Evolutionary conservation across 2,113 vertebrate species (phyloP).

Genomic region (Xiphorhynchus elegans): DNA sequence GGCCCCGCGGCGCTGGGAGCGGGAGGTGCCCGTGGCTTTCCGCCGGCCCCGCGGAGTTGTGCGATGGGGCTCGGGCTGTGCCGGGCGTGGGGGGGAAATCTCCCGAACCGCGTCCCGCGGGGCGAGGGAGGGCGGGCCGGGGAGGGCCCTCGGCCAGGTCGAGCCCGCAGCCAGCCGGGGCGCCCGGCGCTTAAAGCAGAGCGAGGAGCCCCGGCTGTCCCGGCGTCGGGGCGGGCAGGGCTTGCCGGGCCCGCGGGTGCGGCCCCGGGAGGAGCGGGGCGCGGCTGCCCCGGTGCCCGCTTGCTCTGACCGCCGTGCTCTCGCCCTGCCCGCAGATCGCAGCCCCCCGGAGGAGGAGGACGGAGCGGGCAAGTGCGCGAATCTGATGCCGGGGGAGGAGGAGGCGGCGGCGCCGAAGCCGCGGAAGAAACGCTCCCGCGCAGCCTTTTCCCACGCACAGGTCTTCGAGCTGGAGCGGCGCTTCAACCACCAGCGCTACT

Average conservation of each 20-base stretch:
- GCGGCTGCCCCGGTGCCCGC: not conserved
- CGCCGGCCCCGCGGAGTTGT: not conserved
- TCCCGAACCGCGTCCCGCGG: not conserved
- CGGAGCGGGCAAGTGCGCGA: slow-evolving; percentile 30
- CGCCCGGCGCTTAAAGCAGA: not conserved
- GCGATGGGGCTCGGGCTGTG: too few species aligned
- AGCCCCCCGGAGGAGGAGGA: slow-evolving; percentile 71
- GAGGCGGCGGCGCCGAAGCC: slow-evolving; percentile 82
- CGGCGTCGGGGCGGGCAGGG: not conserved
- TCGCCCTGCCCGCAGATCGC: slow-evolving; percentile 66
- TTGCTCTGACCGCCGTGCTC: slow-evolving; percentile 32
- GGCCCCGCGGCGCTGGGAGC: too few species aligned
- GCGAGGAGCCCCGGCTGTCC: not conserved
- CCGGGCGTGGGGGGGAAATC: not conserved
- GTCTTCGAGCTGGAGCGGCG: slow-evolving; percentile 98
- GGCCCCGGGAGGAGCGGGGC: not conserved
- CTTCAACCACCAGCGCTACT: slow-evolving; percentile 98
- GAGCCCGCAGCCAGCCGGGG: not conserved
- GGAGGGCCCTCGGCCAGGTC: not conserved
- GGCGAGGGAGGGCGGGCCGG: not conserved
- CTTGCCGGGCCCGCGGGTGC: not conserved
- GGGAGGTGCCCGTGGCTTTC: not conserved
- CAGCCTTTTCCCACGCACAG: slow-evolving; percentile 97
- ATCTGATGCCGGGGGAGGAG: slow-evolving; percentile 67
- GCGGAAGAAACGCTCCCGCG: slow-evolving; percentile 95